Conservation (phyloP, 2,888 invertebrate genomes). For the Mythimna lalbum region DNA sequence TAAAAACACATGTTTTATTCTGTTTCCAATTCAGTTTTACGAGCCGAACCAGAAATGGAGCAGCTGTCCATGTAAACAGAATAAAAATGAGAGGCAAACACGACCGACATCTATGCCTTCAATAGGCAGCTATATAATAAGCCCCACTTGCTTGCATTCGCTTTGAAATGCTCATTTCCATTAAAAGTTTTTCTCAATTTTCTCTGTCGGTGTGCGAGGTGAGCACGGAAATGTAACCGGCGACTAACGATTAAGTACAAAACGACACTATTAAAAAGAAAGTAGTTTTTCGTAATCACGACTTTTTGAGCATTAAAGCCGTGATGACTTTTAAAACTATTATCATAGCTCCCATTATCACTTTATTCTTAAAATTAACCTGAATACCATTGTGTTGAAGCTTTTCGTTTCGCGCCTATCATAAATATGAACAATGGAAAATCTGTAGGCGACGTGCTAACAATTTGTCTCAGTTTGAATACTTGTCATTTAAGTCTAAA, state of each 20-base stretch:
- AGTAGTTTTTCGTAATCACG: slow-evolving; percentile 48
- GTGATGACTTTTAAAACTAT: slow-evolving; percentile 41
- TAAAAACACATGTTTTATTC: slow-evolving; percentile 82
- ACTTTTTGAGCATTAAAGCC: slow-evolving; percentile 25
- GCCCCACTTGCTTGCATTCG: slow-evolving; percentile 68
- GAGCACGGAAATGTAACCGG: slow-evolving; percentile 50
- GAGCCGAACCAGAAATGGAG: slow-evolving; percentile 78
- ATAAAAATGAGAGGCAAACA: slow-evolving; percentile 81
- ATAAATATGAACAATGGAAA: slow-evolving; percentile 46
- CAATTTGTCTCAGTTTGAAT: slow-evolving; percentile 51
- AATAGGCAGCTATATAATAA: slow-evolving; percentile 74
- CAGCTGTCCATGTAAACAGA: slow-evolving; percentile 85
- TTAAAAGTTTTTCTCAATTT: slow-evolving; percentile 71
- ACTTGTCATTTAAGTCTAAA: slow-evolving; percentile 32
- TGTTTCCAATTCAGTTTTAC: slow-evolving; percentile 85
- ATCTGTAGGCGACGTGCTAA: slow-evolving; percentile 41
- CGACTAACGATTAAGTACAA: slow-evolving; percentile 39
- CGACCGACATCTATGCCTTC: slow-evolving; percentile 75
- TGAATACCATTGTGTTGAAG: slow-evolving; percentile 44
- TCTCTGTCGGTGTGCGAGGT: slow-evolving; percentile 57
- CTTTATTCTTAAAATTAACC: slow-evolving; percentile 50
- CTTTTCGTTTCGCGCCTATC: slow-evolving; percentile 34
- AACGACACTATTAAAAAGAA: slow-evolving; percentile 45
- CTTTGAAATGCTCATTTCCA: slow-evolving; percentile 74
- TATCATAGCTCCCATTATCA: slow-evolving; percentile 39